These are phyloP conservation scores for Eulemur albifrons DNA, from an alignment of 2,797 vertebrate species.

Conservation along the genomic window DNA sequence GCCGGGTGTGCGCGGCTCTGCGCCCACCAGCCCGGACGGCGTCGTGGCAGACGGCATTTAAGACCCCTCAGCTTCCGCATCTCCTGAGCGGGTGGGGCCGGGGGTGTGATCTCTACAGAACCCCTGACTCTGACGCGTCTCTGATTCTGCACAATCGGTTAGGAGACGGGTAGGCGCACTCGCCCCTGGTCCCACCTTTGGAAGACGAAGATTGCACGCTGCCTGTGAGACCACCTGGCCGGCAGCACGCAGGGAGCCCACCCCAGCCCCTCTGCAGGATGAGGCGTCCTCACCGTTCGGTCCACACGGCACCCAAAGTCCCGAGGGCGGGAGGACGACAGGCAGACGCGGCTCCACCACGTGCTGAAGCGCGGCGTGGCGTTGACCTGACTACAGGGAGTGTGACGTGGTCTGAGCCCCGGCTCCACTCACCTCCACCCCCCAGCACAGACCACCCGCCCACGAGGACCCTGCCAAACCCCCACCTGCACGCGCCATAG, in stretches of 20 bases:
- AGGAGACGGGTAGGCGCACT: rapidly evolving
- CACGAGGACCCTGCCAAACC: no score
- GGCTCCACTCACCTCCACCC: neutral
- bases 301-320: neutral
- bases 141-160: rapidly evolving
- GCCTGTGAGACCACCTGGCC: neutral
- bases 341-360: neutral
- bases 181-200: rapidly evolving
- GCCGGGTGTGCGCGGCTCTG: neutral
- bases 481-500: neutral
- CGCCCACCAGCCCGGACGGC: neutral
- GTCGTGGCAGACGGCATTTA: no score
- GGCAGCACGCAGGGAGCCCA: rapidly evolving
- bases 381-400: neutral
- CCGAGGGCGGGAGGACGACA: neutral
- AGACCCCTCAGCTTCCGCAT: neutral
- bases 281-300: rapidly evolving
- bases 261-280: neutral
- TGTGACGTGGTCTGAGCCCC: neutral
- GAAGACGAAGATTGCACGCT: neutral
- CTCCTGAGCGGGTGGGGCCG: neutral
- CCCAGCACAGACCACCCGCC: neutral
- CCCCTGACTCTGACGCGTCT: no score
- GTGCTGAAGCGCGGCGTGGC: no score
- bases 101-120: rapidly evolving